A percentile compares a stretch with the other conserved stretches of the same genome.
Evolutionary conservation across 2,113 vertebrate genomes (phyloP).

Genomic region (Bos javanicus): DNA sequence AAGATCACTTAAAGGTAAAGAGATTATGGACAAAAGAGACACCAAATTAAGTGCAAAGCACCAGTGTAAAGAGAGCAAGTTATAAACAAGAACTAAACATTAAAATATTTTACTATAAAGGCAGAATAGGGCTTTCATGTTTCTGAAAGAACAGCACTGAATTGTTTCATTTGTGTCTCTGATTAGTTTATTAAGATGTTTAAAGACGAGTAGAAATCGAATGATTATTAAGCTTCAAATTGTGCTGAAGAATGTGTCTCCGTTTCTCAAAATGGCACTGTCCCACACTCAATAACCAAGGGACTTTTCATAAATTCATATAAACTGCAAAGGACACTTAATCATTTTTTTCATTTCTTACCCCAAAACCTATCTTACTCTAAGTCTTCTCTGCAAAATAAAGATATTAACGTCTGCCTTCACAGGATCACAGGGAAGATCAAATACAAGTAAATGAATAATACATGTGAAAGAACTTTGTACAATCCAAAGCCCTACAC

Average conservation of each 20-base stretch:
- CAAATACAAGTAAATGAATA: not conserved
- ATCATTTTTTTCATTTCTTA: not conserved
- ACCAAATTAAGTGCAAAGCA: slow-evolving; percentile 64
- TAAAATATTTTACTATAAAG: slow-evolving; percentile 57
- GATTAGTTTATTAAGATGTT: slow-evolving; percentile 66
- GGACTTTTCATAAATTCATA: not conserved
- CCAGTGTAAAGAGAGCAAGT: slow-evolving; percentile 30
- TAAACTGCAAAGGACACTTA: not conserved
- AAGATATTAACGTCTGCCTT: not conserved
- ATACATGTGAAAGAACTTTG: not conserved
- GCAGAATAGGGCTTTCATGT: slow-evolving; percentile 55
- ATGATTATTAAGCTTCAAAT: slow-evolving; percentile 53
- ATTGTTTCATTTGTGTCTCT: slow-evolving; percentile 69
- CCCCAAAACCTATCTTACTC: not conserved
- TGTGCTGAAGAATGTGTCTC: not conserved
- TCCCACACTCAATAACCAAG: not conserved
- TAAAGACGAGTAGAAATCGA: slow-evolving; percentile 66
- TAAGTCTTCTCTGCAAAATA: not conserved
- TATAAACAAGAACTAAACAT: slow-evolving; percentile 71
- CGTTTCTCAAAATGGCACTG: not conserved
- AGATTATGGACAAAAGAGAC: slow-evolving; percentile 68
- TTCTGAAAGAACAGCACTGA: slow-evolving; percentile 59
- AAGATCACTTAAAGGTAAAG: slow-evolving; percentile 76
- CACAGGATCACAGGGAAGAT: not conserved
- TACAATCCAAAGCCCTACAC: not conserved